These are phyloP conservation scores for Strix uralensis DNA, from an alignment of 2,113 vertebrate species.

Conservation along the genomic window DNA sequence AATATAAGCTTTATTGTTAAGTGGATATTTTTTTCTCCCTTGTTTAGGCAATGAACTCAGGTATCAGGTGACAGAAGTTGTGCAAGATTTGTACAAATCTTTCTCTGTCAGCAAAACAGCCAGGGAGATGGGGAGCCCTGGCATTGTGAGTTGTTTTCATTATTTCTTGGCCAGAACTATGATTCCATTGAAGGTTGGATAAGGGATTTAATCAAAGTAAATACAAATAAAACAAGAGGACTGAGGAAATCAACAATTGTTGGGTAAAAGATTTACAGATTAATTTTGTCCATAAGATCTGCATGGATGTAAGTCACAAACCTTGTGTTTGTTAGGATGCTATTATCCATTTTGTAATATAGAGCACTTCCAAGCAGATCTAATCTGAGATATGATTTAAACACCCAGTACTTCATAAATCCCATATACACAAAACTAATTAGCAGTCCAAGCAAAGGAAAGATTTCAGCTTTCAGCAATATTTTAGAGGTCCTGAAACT, in stretches of 20 bases:
- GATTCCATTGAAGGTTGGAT: neutral
- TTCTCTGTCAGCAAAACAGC: neutral
- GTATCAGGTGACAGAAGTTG: slow-evolving; percentile 19
- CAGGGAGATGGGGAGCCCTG: neutral
- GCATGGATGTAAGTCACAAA: neutral
- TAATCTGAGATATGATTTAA: slow-evolving; percentile 6
- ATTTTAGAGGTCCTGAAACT: neutral
- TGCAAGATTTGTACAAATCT: neutral
- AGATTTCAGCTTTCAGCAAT: slow-evolving; percentile 22
- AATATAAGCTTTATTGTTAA: slow-evolving; percentile 27
- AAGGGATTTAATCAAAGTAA: slow-evolving; percentile 8
- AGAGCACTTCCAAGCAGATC: neutral
- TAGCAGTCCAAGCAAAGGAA: slow-evolving; percentile 5
- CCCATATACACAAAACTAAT: slow-evolving; percentile 4
- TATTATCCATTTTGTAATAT: neutral
- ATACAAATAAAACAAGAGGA: neutral
- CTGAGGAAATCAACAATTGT: neutral
- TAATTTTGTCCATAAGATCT: neutral
- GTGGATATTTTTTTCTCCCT: neutral
- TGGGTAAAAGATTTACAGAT: neutral
- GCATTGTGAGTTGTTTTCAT: neutral
- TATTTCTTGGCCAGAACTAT: neutral
- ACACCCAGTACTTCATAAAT: neutral
- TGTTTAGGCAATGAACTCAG: slow-evolving; percentile 24
- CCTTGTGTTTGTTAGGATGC: neutral